phyloP scores from a whole-genome alignment of 2,113 vertebrate genomes.

The Paratilapia polleni region DNA sequence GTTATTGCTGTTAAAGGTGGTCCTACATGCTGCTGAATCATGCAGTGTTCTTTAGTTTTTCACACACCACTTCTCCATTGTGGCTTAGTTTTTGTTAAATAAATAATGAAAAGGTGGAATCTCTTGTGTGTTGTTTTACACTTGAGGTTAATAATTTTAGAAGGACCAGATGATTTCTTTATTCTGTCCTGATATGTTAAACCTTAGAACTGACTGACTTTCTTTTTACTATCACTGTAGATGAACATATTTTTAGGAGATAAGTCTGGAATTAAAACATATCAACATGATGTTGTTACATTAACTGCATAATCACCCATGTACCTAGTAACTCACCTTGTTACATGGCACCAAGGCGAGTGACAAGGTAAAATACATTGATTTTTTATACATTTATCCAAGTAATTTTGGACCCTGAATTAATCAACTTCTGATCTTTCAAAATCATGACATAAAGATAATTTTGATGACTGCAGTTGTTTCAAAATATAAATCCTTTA shows the following conservation, averaged over 20 bases:
- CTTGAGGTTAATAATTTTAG: no score
- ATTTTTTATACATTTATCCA: neutral
- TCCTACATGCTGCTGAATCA: no score
- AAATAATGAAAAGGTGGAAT: no score
- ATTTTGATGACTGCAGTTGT: neutral
- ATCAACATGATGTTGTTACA: neutral
- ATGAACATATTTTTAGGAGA: neutral
- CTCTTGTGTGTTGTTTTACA: no score
- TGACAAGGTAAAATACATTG: no score
- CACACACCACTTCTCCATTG: no score
- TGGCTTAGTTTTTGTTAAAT: no score
- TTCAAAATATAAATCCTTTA: neutral
- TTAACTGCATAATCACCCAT: neutral
- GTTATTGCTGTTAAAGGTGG: no score
- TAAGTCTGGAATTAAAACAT: neutral
- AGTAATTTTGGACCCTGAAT: rapidly evolving
- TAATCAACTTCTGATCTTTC: neutral
- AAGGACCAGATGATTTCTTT: no score
- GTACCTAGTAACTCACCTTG: neutral
- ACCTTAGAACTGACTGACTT: no score
- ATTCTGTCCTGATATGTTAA: no score
- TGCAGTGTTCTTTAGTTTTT: no score
- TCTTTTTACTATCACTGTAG: neutral
- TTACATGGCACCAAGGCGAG: neutral
- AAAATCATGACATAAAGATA: neutral